Evolutionary conservation across 2,888 invertebrate genomes (phyloP).

Genomic region (Melinopterus prodromus): DNA sequence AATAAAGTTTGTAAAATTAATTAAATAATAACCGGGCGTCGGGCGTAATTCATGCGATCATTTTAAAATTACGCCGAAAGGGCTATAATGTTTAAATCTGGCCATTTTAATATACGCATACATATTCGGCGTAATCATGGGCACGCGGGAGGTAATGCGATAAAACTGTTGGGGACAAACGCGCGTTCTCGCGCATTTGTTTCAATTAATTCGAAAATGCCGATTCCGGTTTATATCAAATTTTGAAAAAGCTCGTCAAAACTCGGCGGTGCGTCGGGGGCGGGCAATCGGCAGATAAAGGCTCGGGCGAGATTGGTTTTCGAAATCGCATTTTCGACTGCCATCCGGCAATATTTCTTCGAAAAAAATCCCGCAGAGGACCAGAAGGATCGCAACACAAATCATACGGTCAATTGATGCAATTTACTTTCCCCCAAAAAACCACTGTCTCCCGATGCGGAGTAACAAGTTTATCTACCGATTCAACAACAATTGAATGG

Average conservation of each 20-base stretch:
- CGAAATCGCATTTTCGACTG: conserved; percentile 19
- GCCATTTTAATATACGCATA: not conserved
- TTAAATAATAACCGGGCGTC: not conserved
- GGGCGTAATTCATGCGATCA: not conserved
- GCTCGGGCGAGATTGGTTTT: conserved; percentile 17
- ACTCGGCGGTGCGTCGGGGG: not conserved
- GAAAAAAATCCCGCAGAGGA: conserved; percentile 15
- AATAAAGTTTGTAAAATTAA: not conserved
- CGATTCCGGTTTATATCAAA: not conserved
- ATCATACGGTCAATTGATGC: conserved; percentile 11
- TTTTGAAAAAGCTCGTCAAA: not conserved
- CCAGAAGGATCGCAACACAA: conserved; percentile 11
- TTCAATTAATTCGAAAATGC: not conserved
- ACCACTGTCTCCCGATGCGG: not conserved
- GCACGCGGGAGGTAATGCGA: not conserved
- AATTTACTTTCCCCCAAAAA: conserved; percentile 14
- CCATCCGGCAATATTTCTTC: conserved; percentile 12
- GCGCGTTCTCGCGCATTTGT: not conserved
- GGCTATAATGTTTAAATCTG: not conserved
- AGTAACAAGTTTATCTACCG: not conserved
- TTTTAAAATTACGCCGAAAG: not conserved
- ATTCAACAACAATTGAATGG: not conserved
- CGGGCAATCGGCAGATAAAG: not conserved
- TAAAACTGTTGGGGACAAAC: not conserved
- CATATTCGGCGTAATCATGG: not conserved